Base-by-base conservation (phyloP, 2,888 invertebrate genomes). In the Cephus pygmeus region DNA sequence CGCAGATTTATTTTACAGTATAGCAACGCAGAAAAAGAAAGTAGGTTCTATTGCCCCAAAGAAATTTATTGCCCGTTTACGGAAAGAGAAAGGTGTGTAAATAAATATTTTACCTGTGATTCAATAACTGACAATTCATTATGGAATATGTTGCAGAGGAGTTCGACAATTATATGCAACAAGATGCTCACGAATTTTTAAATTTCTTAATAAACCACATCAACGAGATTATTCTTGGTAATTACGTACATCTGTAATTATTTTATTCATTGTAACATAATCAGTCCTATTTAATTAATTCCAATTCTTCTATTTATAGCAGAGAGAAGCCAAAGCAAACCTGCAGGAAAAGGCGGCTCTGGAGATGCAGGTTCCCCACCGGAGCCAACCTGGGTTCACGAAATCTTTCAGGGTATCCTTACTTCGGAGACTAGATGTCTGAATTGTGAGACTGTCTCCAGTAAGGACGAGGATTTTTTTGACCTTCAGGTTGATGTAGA, bases 101-200 rank as follows among this genome's bases (percentile, higher is more conserved):
- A 40, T 73, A 23, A 71, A 71, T 71, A 35, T 35, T 75, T 34
- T 79, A n/a, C n/a, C 31, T 73, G 12, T 68, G 23, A 34, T 30
- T 69, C 33, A 40, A 3, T 71, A 35, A 31, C 15, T 75, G 15
- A 34, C 15, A 34, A 33, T 31, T 71, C 3, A 71, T 31, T 12
- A 12, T 71, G 31, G 1, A 71, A 71, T 82, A 79, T 88, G 85
- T 95, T 94, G 81, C 94, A 98, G 99, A 98, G 93, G 96, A 98
- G 91, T 99, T 99, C 93, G 99, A 99, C 93, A 99, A 99, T 92
- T 99, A 99, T 90, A 98, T 99, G 97, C 99, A 99, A 92, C 99
- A 99, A 93, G 99, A 99, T 95, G 99, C 99, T 75, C 99, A 99
- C 92, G 99, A 99, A 92, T 99, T 99, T 93, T 94, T 99, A 82